phyloP scores from a whole-genome alignment of 2,113 vertebrate species.

The Otis tarda region DNA sequence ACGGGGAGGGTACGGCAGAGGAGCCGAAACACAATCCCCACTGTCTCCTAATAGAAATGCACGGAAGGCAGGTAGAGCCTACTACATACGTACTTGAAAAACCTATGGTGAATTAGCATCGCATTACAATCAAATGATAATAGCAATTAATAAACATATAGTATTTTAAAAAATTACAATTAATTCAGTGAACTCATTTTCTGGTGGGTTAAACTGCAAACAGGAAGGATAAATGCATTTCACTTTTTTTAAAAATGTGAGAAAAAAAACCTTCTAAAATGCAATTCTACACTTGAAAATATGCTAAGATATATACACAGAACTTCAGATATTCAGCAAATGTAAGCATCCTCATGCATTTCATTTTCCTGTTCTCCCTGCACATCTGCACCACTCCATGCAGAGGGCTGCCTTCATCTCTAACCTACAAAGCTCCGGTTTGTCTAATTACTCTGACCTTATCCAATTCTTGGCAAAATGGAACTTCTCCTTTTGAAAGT shows the following conservation, averaged over 20 bases:
- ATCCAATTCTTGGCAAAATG: slow-evolving; percentile 73
- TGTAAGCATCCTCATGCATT: neutral
- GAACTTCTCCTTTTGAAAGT: slow-evolving; percentile 74
- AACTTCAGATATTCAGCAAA: neutral
- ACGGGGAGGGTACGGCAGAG: neutral
- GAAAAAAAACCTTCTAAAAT: neutral
- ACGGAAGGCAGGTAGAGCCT: neutral
- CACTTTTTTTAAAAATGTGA: neutral
- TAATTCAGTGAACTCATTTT: neutral
- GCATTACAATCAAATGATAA: neutral
- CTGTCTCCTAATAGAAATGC: neutral
- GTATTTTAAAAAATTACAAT: neutral
- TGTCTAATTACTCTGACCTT: slow-evolving; percentile 59
- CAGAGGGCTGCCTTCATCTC: slow-evolving; percentile 52
- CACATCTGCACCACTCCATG: neutral
- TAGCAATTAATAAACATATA: neutral
- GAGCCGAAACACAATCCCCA: neutral
- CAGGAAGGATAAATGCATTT: neutral
- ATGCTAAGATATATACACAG: neutral
- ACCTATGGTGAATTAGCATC: neutral
- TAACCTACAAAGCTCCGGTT: slow-evolving; percentile 64
- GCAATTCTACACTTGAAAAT: neutral
- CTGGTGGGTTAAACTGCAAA: neutral
- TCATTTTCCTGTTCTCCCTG: slow-evolving; percentile 26
- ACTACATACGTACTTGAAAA: neutral